Evolutionary conservation across 2,888 invertebrate genomes (phyloP), one percentile per base, ranked within the genome.

Genomic region (Epicampocera succincta): DNA sequence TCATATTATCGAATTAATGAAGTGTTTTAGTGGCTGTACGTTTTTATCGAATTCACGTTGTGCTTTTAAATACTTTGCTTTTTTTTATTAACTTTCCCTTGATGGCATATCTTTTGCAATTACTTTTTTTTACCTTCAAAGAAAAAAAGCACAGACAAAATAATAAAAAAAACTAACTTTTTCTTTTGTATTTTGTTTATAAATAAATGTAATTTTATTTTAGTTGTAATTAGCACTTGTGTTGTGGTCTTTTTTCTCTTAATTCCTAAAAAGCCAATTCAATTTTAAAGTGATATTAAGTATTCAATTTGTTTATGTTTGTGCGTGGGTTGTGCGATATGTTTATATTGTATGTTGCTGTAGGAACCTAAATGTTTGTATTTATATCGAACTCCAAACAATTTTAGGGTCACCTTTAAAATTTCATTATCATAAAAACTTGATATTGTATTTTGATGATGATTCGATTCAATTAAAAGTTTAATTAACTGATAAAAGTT

Each of bases 1-100:
- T 84, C 87, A 87, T 87, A 63, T 74, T 85, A 60, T 33, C 5
- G 3, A 33, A 33, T 33, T 33, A 9, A 8, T 33, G 38, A 9
- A 38, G 40, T 52, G 29, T 54, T 29, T 15, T 44, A 11, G 2
- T 56, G 50, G 25, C 42, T 25, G 3, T 29, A 13, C 5, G 17
- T 42, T 13, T 48, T 38, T 68, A 80, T 76, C 58, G 52, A 77
- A 74, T 76, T 15, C 80, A 80, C 83, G 77, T 68, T 73, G 33
- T 33, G 13, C 17, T 38, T 17, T 29, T 68, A 17, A 12, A 17
- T 56, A 17, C 9, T 21, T 25, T 21, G 48, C 19, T 33, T 40
- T 17, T 48, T 40, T 48, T 25, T 52, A 78, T 42, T 66, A 82
- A 82, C 82, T 82, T 82, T 82, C 82, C 65, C 78, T 78, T 71